Percentiles rank a stretch among this genome's conserved stretches.
Evolutionary conservation across 1,140 invertebrate genomes (phyloP).

Genomic region (Leptopilina clavipes): DNA sequence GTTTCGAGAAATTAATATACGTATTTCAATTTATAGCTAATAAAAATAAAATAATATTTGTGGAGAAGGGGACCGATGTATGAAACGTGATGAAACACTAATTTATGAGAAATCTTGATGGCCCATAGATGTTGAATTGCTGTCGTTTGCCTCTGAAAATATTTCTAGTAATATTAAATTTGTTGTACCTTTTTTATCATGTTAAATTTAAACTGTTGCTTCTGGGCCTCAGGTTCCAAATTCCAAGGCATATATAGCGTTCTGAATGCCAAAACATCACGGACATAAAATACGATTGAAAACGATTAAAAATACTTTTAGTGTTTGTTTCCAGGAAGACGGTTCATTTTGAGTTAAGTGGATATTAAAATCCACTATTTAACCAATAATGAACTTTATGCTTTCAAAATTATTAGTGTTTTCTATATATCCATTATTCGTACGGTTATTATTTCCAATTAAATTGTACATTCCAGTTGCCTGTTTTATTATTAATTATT

Average conservation of each 20-base stretch:
- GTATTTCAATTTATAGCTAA: too few species aligned
- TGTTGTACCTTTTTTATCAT: background rate
- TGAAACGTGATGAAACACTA: background rate
- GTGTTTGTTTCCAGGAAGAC: constrained; percentile 9
- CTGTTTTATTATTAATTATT: background rate
- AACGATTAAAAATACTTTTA: constrained; percentile 7
- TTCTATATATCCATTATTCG: background rate
- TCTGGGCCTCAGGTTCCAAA: constrained; percentile 3
- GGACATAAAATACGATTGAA: constrained; percentile 28
- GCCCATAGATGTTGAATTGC: background rate
- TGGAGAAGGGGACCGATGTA: too few species aligned
- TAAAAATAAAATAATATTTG: too few species aligned
- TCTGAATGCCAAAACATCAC: constrained; percentile 16
- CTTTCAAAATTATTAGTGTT: background rate
- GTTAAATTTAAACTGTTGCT: constrained; percentile 7
- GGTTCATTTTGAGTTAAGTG: background rate
- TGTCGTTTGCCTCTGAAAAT: constrained; percentile 12
- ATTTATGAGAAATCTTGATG: constrained; percentile 1
- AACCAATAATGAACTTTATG: background rate
- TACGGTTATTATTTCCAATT: background rate
- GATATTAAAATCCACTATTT: background rate
- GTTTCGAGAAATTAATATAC: too few species aligned
- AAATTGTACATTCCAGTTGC: constrained; percentile 2
- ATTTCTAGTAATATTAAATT: constrained; percentile 25
- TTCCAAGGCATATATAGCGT: background rate